Evolutionary conservation across 2,888 invertebrate species (phyloP).

Genomic region (Ceramica pisi): DNA sequence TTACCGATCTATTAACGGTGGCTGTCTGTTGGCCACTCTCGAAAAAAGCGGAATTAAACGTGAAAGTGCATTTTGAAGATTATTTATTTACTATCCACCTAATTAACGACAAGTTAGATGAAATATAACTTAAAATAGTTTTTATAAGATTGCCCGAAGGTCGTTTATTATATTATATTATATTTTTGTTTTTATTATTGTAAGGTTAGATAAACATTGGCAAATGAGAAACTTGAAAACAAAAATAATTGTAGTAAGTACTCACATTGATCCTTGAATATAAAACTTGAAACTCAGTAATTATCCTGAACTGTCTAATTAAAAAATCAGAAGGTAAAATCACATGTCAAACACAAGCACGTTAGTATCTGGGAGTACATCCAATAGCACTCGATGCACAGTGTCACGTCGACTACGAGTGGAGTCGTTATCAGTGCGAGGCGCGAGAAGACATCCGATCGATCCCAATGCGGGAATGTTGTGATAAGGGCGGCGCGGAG

Average conservation of each 20-base stretch:
- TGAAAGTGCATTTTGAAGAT: constrained; percentile 57
- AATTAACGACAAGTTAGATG: not conserved
- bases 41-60: constrained; percentile 42
- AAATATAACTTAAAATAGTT: not conserved
- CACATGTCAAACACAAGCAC: constrained; percentile 80
- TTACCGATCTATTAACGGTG: constrained; percentile 57
- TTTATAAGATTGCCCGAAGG: not conserved
- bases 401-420: constrained; percentile 78
- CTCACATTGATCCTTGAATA: constrained; percentile 65
- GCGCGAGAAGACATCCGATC: constrained; percentile 84
- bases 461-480: constrained; percentile 85
- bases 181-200: not conserved
- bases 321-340: constrained; percentile 65
- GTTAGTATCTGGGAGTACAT: constrained; percentile 64
- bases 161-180: not conserved
- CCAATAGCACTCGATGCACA: constrained; percentile 80
- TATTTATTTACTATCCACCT: constrained; percentile 8
- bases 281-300: constrained; percentile 55
- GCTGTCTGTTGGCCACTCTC: constrained; percentile 44
- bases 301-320: constrained; percentile 64
- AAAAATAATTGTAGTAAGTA: constrained; percentile 45
- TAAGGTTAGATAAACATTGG: not conserved
- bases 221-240: constrained; percentile 37
- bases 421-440: constrained; percentile 78
- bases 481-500: constrained; percentile 79